Evolutionary conservation across 2,888 invertebrate genomes (phyloP).

Genomic region (Rotaria socialis): DNA sequence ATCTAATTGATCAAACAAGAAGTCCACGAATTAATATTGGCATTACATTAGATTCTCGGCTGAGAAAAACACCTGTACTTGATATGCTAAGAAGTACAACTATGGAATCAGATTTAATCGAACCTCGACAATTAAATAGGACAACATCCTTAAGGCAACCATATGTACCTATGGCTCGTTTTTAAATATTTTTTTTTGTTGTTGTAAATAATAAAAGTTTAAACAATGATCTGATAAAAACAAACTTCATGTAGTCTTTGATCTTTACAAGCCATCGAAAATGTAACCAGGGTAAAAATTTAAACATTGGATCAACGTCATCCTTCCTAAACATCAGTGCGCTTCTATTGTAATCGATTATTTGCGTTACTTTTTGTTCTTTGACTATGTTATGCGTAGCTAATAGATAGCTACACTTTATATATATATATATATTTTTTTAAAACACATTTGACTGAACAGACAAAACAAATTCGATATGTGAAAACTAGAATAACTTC

Average conservation of each 20-base stretch:
- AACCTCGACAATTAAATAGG: not conserved
- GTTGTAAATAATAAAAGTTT: not conserved
- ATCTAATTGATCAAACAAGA: not conserved
- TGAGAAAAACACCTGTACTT: slow-evolving; percentile 40
- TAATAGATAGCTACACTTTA: no score
- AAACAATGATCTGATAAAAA: not conserved
- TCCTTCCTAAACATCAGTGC: no score
- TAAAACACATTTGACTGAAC: no score
- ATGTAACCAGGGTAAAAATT: no score
- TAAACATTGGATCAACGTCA: no score
- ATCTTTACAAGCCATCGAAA: not conserved
- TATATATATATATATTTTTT: no score
- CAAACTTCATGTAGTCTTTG: not conserved
- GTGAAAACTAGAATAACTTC: no score
- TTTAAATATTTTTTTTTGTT: not conserved
- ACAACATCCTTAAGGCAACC: slow-evolving; percentile 19
- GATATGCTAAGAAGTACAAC: slow-evolving; percentile 40
- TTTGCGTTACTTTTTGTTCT: no score
- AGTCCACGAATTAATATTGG: slow-evolving; percentile 38
- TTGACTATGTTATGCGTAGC: no score
- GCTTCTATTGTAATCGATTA: no score
- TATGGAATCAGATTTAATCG: slow-evolving; percentile 30
- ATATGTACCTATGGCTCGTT: not conserved
- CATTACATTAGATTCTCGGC: slow-evolving; percentile 41
- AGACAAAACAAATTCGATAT: no score